These are phyloP conservation scores for Piscicola geometra DNA, from an alignment of 2,888 invertebrate genomes.

Conservation along the genomic window DNA sequence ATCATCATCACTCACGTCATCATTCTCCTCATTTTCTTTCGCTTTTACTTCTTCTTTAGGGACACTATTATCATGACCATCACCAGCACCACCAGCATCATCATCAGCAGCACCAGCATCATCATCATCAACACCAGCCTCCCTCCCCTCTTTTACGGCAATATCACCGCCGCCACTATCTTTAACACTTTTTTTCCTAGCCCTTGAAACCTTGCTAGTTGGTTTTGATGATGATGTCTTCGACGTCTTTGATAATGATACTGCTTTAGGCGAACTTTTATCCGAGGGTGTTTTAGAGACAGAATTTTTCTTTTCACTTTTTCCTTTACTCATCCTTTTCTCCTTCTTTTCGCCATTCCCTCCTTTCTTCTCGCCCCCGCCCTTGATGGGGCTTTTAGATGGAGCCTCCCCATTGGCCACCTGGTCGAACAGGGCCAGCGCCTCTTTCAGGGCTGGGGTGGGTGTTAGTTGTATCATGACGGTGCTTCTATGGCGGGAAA, in stretches of 20 bases:
- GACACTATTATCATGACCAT: neutral
- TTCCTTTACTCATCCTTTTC: too few species aligned
- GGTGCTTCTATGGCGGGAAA: neutral
- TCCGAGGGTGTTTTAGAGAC: too few species aligned
- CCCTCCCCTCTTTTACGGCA: too few species aligned
- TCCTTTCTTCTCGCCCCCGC: too few species aligned
- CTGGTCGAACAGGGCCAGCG: constrained; percentile 28
- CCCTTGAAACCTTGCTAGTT: neutral
- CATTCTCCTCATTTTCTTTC: neutral
- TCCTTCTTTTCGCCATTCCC: too few species aligned
- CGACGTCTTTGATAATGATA: too few species aligned
- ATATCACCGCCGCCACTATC: neutral
- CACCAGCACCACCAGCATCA: neutral
- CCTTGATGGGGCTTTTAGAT: neutral
- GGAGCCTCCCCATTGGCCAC: neutral
- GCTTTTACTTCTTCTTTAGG: neutral
- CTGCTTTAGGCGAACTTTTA: too few species aligned
- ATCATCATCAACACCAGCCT: neutral
- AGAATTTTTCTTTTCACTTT: too few species aligned
- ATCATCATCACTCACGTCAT: neutral
- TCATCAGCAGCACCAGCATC: neutral
- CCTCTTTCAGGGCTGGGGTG: constrained; percentile 34
- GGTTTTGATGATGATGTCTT: too few species aligned
- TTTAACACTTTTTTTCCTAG: neutral
- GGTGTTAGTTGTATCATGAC: neutral